Evolutionary conservation across 1,140 invertebrate species (phyloP), one percentile per base, ranked within the genome.

Genomic region (Antheraea pernyi): DNA sequence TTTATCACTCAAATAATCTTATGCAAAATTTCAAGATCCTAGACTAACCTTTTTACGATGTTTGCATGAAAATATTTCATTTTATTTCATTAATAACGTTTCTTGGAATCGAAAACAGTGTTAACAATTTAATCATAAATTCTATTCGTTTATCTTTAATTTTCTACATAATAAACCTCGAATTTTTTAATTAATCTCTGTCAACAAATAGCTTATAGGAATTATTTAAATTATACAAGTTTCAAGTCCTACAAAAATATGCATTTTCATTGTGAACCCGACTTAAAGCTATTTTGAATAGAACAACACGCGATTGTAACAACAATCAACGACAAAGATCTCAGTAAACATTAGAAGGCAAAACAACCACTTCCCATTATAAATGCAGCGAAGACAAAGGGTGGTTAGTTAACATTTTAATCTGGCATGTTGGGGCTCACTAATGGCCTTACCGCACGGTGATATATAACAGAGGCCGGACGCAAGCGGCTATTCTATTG

Each of bases 321-420:
- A 39, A 69, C 68, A 73, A 76, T 76, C 75, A 73, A 66, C 58
- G 46, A 42, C 53, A 59, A 59, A 74, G 66, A 77, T 77, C 73
- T 69, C 69, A 65, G 66, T 67, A 65, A 78, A 70, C 76, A 78
- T 78, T 75, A 73, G 71, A 69, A 59, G 48, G 66, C 67, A 69
- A 72, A 75, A 74, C 72, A 73, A 79, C 73, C 71, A 59, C 66
- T 77, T 75, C 72, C 71, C 73, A 69, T 71, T 71, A 65, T 75
- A 77, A 79, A 77, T 70, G 75, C 67, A 68, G 71, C 69, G 70
- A 82, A 82, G 80, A 82, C 78, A 80, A 84, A 80, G 77, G 71
- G 71, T 72, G 76, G 77, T 73, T 81, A 77, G 79, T 85, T 83
- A 82, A 82, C 81, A 83, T 83, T 85, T 85, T 85, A 85, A 85